Evolutionary conservation across 2,797 vertebrate genomes (phyloP).

Genomic region (Emydoidea blandingii): DNA sequence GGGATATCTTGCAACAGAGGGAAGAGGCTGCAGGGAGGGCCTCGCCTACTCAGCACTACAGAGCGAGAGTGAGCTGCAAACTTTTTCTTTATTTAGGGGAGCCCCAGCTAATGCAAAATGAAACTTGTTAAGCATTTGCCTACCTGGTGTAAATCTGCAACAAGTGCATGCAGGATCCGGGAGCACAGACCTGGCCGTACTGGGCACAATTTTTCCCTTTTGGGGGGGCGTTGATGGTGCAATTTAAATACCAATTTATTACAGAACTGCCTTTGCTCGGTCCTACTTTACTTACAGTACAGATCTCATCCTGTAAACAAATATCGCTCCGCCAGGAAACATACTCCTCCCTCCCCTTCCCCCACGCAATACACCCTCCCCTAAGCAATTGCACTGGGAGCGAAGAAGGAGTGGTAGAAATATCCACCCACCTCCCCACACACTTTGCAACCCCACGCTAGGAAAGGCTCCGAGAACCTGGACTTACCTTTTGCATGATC

Average conservation of each 20-base stretch:
- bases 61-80: slow-evolving; percentile 59
- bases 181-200: slow-evolving; percentile 49
- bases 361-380: not conserved
- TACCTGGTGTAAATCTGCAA: slow-evolving; percentile 82
- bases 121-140: slow-evolving; percentile 75
- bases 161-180: slow-evolving; percentile 80
- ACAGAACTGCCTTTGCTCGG: slow-evolving; percentile 71
- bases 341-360: slow-evolving; percentile 54
- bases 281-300: slow-evolving; percentile 78
- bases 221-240: slow-evolving; percentile 47
- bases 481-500: slow-evolving; percentile 79
- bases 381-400: slow-evolving; percentile 56
- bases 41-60: slow-evolving; percentile 50
- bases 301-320: slow-evolving; percentile 80
- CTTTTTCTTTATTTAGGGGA: slow-evolving; percentile 50
- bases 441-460: slow-evolving; percentile 62
- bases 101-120: slow-evolving; percentile 62
- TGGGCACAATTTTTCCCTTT: slow-evolving; percentile 6
- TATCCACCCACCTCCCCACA: slow-evolving; percentile 34
- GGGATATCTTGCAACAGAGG: slow-evolving; percentile 58
- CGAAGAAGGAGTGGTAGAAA: slow-evolving; percentile 56
- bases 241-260: slow-evolving; percentile 79
- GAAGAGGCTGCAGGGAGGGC: slow-evolving; percentile 50
- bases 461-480: slow-evolving; percentile 68
- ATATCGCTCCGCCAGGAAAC: slow-evolving; percentile 85